Percentiles rank a stretch among this genome's conserved stretches.
phyloP scores from a whole-genome alignment of 2,797 vertebrate species.

The Microctenopoma steveboyesi region DNA sequence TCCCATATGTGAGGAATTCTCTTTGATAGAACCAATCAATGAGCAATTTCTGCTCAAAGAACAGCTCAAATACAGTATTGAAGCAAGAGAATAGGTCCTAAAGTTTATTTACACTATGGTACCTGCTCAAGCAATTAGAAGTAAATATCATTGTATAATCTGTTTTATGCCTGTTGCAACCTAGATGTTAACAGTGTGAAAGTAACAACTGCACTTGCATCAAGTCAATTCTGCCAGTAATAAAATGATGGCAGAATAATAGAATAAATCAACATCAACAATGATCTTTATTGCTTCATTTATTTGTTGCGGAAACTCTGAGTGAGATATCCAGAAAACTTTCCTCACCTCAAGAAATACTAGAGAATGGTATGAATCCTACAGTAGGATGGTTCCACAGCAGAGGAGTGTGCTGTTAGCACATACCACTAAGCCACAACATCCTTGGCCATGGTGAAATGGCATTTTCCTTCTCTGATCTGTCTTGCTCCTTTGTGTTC shows the following conservation, averaged over 20 bases:
- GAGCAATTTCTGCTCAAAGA: conserved; percentile 61
- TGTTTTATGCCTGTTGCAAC: conserved; percentile 21
- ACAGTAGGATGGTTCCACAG: conserved; percentile 27
- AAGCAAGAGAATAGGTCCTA: conserved; percentile 41
- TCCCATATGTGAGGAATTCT: conserved; percentile 79
- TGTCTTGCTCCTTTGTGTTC: conserved; percentile 13
- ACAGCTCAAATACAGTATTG: conserved; percentile 51
- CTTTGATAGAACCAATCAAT: conserved; percentile 82
- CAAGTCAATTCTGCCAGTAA: background rate
- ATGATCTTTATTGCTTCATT: conserved; percentile 15
- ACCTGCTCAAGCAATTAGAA: conserved; percentile 10
- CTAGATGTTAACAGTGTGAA: conserved; percentile 21
- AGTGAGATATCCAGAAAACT: conserved; percentile 8
- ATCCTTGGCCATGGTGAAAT: conserved; percentile 28
- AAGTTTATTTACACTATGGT: conserved; percentile 34
- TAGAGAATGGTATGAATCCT: conserved; percentile 23
- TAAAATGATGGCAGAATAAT: background rate
- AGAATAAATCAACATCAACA: conserved; percentile 26
- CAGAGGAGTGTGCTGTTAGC: background rate
- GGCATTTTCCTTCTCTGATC: conserved; percentile 26
- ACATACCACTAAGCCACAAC: background rate
- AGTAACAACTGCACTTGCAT: conserved; percentile 10
- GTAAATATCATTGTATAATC: conserved; percentile 6
- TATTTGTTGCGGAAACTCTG: background rate
- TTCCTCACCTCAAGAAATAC: conserved; percentile 13